phyloP scores from a whole-genome alignment of 2,113 vertebrate species.

The Vidua macroura region DNA sequence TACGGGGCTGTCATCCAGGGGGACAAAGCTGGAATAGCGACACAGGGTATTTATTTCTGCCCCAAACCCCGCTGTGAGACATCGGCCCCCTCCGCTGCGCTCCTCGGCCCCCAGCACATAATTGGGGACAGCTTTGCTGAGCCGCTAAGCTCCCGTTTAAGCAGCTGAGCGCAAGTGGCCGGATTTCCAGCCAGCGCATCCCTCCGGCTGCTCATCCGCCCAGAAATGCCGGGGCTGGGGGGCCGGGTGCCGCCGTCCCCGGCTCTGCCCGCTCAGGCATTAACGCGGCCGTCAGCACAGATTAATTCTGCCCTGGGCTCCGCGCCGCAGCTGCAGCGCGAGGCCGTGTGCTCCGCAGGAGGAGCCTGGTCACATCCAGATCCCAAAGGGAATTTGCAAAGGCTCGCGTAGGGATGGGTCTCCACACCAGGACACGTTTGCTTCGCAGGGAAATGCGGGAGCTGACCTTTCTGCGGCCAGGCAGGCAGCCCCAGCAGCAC shows the following conservation, averaged over 20 bases:
- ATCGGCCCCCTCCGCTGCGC: background rate
- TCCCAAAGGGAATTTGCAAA: background rate
- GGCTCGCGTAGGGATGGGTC: background rate
- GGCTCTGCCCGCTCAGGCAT: background rate
- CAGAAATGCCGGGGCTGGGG: background rate
- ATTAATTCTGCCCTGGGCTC: background rate
- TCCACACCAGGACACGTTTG: fast-evolving
- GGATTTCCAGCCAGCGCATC: background rate
- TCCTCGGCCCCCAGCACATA: background rate
- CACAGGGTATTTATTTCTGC: background rate
- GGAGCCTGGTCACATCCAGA: fast-evolving
- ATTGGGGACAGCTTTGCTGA: constrained; percentile 3
- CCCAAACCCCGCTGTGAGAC: background rate
- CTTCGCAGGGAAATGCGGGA: background rate
- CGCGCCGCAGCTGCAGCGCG: no score
- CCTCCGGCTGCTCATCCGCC: background rate
- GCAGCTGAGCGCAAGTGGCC: background rate
- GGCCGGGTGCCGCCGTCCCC: background rate
- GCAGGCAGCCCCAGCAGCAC: background rate
- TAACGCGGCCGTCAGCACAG: background rate
- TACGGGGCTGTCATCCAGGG: background rate
- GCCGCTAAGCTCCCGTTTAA: constrained; percentile 1
- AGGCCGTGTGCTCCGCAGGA: background rate
- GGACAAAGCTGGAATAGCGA: background rate
- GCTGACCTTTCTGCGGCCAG: background rate